These are phyloP conservation scores for Listrodromus nycthemerus DNA, from an alignment of 2,888 invertebrate species.

Conservation along the genomic window DNA sequence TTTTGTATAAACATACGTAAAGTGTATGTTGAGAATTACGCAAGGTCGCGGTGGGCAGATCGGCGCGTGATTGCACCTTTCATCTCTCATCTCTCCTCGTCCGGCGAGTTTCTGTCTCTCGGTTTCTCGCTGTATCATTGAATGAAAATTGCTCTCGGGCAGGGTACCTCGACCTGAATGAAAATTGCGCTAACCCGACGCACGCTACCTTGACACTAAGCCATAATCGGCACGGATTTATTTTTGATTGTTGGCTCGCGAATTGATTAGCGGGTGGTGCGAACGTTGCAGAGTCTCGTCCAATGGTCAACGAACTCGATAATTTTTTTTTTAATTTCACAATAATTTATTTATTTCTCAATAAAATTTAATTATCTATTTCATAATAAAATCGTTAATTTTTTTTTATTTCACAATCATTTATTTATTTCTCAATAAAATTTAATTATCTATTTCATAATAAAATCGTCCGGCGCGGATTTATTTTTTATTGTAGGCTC, in stretches of 20 bases:
- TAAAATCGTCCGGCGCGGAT: conserved; percentile 2
- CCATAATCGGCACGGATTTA: conserved; percentile 25
- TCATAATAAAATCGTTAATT: too few relatives aligned
- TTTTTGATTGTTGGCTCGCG: conserved; percentile 30
- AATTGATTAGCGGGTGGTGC: conserved; percentile 36
- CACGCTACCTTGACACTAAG: conserved; percentile 38
- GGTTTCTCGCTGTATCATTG: conserved; percentile 54
- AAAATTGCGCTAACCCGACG: conserved; percentile 33
- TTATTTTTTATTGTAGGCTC: conserved; percentile 28
- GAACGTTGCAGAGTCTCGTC: neutral
- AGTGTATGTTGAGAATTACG: conserved; percentile 11
- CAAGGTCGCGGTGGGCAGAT: conserved; percentile 46
- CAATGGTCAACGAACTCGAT: neutral
- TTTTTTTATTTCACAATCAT: neutral
- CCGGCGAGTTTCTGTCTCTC: conserved; percentile 40
- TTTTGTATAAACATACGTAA: neutral
- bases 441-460: too few relatives aligned
- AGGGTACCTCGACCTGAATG: conserved; percentile 45
- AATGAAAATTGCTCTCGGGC: conserved; percentile 55
- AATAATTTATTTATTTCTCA: neutral
- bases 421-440: neutral
- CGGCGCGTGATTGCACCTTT: conserved; percentile 41
- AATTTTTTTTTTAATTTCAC: too few relatives aligned
- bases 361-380: too few relatives aligned
- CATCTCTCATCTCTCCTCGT: conserved; percentile 19